Evolutionary conservation across 2,888 invertebrate genomes (phyloP), one percentile per base, ranked within the genome.

Genomic region (Drosophila subsilvestris): DNA sequence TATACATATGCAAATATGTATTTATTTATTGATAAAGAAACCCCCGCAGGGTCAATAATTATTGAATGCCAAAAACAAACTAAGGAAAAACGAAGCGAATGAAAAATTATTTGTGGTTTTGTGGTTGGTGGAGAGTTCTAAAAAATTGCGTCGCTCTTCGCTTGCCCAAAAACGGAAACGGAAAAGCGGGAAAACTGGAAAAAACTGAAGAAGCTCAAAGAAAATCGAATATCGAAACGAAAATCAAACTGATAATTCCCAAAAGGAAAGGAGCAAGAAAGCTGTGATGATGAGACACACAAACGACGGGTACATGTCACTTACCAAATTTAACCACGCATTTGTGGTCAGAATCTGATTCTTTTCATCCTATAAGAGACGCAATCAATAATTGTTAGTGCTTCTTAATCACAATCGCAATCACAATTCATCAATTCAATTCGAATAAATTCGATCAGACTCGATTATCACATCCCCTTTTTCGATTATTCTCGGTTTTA

Each of bases 311-410:
- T 92, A 92, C 92, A 92, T 92, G 92, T 94, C 94, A 97, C 98
- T 97, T 95, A 98, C 98, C 97, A 98, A 95, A 94, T 98, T 97
- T 93, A 98, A 95, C 98, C 98, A 98, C 93, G 98, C 97, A 95
- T 98, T 98, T 93, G 98, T 98, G 93, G 98, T 97, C 94, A 98
- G 96, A 94, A 98, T 98, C 95, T 98, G 98, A 94, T 98, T 98
- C 95, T 98, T 99, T 95, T 99, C 99, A 94, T 99, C 98, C 98
- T 99, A 95, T 93, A 95, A 94, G 93, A 95, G 91, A 91, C 80
- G 83, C 86, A 85, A 80, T 79, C 78, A 65, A 74, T 71, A 71
- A 71, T 62, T 62, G 65, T 69, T 61, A 69, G 61, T 69, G 61
- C 42, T 71, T 49, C 43, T 49, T 20, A 55, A 32, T 62, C 66